Evolutionary conservation across 92 coral and sea anemone species (phyloP), one percentile per base, ranked within the genome.

Genomic region (Phenganax marumi): DNA sequence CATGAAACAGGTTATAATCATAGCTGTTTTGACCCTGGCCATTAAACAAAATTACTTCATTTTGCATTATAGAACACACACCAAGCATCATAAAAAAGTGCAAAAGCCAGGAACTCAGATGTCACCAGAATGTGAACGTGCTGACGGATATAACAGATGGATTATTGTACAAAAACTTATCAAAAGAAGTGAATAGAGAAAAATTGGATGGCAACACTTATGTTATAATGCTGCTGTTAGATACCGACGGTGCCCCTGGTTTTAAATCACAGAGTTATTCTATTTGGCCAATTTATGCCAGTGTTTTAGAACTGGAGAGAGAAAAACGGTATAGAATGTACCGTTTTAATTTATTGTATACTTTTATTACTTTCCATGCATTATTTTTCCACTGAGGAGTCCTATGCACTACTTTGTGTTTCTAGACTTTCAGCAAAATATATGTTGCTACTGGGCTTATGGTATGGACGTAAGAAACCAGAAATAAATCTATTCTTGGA

Each of bases 211-310:
- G n/a, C n/a, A n/a, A n/a, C n/a, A 79, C 73, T 46, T 50, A 78
- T 25, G 81, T 75, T 70, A 70, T 89, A 47, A 86, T 60, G 46
- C 64, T 89, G 57, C 85, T 86, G 85, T 48, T 89, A 23, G 83
- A 87, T 21, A 86, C 91, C 24, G 89, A 89, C 86, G 89, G 85
- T 74, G 91, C 91, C 24, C 87, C 91, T n/a, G 89, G 85, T 26
- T 89, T 85, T 66, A 89, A 89, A 66, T 89, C 91, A 6, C 52
- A 50, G 17, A 77, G 86, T 54, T 81, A 66, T 24, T 89, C 91
- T 13, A 82, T 89, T 50, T 89, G 91, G 91, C 91, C 91, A 2
- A 63, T 86, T 16, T 89, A 88, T 85, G 86, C 69, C 18, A 58
- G 76, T 19, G 49, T 88, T 62, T 39, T 84, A 57, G 91, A 88